Conservation (phyloP, 2,888 invertebrate genomes). For the Eupelmus urozonus region DNA sequence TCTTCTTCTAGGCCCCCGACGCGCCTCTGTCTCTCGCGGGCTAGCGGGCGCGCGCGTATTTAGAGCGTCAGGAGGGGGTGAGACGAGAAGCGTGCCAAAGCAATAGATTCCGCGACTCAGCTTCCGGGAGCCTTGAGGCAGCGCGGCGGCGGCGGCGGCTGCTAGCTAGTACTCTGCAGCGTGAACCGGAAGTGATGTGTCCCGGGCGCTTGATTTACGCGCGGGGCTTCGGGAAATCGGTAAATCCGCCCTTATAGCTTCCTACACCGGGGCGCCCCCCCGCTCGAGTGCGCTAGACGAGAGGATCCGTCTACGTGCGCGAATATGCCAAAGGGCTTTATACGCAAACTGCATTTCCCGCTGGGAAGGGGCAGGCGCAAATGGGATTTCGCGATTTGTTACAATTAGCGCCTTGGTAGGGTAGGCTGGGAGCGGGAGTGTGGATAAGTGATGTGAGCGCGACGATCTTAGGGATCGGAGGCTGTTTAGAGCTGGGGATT, state of each 20-base stretch:
- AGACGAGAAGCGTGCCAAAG: conserved; percentile 63
- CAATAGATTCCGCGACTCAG: conserved; percentile 65
- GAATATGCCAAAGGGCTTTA: conserved; percentile 25
- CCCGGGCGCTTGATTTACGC: conserved; percentile 68
- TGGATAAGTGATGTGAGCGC: conserved; percentile 35
- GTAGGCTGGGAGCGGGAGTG: neutral
- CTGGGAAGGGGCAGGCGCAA: conserved; percentile 20
- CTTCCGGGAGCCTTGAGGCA: conserved; percentile 64
- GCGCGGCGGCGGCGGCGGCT: neutral
- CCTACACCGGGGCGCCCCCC: conserved; percentile 10
- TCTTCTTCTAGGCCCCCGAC: neutral
- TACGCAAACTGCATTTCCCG: conserved; percentile 52
- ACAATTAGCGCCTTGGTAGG: conserved; percentile 47
- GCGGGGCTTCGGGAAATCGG: conserved; percentile 60
- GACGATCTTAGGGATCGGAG: too few relatives aligned
- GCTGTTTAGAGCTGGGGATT: too few relatives aligned
- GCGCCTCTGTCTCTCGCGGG: neutral
- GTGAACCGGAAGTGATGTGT: conserved; percentile 70
- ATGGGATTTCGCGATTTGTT: conserved; percentile 58
- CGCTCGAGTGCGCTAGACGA: neutral
- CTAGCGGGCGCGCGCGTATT: conserved; percentile 16
- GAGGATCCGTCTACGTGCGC: neutral
- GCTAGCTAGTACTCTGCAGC: conserved; percentile 26
- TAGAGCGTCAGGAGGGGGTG: conserved; percentile 45
- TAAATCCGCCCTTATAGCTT: conserved; percentile 60